Conservation (phyloP, 2,888 invertebrate species). For the Hirtodrosophila duncani region DNA sequence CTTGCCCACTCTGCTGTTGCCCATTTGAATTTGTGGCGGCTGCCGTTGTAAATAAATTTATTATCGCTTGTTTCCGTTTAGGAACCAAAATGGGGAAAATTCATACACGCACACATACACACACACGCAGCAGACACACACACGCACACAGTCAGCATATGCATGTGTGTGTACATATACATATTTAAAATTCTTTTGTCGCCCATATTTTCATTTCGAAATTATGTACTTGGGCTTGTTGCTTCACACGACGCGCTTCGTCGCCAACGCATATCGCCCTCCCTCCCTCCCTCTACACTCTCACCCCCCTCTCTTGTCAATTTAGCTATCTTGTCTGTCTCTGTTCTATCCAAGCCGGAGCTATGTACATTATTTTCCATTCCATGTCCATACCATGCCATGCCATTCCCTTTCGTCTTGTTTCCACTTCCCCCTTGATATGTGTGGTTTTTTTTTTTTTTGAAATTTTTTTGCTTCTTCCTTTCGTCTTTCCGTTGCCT, state of each 20-base stretch:
- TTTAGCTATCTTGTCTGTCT: constrained; percentile 44
- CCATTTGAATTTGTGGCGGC: constrained; percentile 38
- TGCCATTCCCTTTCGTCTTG: constrained; percentile 13
- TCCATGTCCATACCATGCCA: constrained; percentile 11
- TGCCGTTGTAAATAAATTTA: constrained; percentile 65
- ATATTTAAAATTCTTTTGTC: constrained; percentile 67
- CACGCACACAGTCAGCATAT: too few species aligned
- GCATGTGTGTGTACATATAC: constrained; percentile 32
- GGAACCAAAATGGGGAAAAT: constrained; percentile 61
- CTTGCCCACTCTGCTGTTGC: constrained; percentile 30
- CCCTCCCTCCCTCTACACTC: background rate
- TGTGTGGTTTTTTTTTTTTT: too few species aligned
- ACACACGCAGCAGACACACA: constrained; percentile 8
- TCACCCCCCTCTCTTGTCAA: constrained; percentile 33
- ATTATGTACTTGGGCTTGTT: constrained; percentile 65
- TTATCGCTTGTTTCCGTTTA: constrained; percentile 71
- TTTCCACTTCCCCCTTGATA: background rate
- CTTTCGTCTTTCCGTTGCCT: constrained; percentile 1
- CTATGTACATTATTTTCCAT: constrained; percentile 5
- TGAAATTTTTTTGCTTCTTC: too few species aligned
- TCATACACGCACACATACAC: constrained; percentile 14
- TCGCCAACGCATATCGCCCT: constrained; percentile 3
- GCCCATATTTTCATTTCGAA: constrained; percentile 66
- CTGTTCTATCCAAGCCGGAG: constrained; percentile 27
- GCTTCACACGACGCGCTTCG: constrained; percentile 59